Conservation (phyloP, 2,797 vertebrate genomes). For the Xenentodon cancila region DNA sequence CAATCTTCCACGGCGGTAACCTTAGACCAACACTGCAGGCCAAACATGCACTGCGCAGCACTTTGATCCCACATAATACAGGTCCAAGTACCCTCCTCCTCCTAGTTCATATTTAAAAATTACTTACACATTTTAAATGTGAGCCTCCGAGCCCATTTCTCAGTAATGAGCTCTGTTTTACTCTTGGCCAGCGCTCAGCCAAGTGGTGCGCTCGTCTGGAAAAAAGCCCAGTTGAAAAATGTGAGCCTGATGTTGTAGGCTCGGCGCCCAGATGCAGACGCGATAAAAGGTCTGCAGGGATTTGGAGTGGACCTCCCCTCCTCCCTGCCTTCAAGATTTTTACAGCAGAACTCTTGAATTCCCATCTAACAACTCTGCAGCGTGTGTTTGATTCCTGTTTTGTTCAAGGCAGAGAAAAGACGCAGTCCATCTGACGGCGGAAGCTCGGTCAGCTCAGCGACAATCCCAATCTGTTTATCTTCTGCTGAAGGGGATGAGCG, state of each 20-base stretch:
- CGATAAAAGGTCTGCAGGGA: constrained; percentile 78
- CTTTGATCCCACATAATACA: constrained; percentile 47
- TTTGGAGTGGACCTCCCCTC: constrained; percentile 39
- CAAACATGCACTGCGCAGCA: constrained; percentile 16
- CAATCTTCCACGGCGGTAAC: constrained; percentile 5
- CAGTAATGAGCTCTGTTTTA: constrained; percentile 80
- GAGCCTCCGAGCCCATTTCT: constrained; percentile 74
- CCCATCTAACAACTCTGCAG: constrained; percentile 41
- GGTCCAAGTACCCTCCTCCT: constrained; percentile 39
- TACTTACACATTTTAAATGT: constrained; percentile 73
- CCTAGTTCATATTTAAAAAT: constrained; percentile 71
- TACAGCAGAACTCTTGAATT: constrained; percentile 47
- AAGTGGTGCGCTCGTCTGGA: constrained; percentile 73
- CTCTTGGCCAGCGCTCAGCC: constrained; percentile 73
- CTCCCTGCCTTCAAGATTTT: constrained; percentile 47
- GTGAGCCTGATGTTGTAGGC: constrained; percentile 79
- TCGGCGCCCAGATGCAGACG: constrained; percentile 79
- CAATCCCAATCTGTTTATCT: constrained; percentile 65
- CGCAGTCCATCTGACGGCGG: constrained; percentile 7
- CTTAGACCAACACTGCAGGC: constrained; percentile 5
- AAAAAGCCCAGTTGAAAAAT: constrained; percentile 79
- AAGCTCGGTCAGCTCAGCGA: constrained; percentile 48
- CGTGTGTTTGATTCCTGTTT: constrained; percentile 17
- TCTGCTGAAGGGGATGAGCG: constrained; percentile 11
- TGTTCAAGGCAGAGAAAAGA: background rate